These are phyloP conservation scores for Microtus oregoni DNA, from an alignment of 2,113 vertebrate species.

Conservation along the genomic window DNA sequence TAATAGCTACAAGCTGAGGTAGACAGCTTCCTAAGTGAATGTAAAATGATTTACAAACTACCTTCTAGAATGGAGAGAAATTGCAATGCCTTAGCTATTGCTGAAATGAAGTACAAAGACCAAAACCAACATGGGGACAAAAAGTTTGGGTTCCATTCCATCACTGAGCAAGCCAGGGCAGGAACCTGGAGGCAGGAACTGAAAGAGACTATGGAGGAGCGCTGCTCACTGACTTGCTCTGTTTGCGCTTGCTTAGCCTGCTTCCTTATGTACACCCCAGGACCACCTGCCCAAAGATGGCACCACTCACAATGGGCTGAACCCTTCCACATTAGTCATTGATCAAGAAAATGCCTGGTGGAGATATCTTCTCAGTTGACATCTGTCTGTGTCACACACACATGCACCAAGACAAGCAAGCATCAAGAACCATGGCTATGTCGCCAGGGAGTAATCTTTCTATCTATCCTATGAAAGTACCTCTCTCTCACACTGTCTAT, in stretches of 20 bases:
- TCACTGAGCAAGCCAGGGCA: not conserved
- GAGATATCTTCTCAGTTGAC: not conserved
- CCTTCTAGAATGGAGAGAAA: not conserved
- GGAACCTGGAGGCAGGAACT: not conserved
- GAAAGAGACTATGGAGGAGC: not conserved
- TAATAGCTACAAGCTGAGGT: too few species aligned
- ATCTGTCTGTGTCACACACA: not conserved
- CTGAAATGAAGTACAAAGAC: not conserved
- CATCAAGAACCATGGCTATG: not conserved
- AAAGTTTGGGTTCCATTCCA: not conserved
- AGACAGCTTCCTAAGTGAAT: not conserved
- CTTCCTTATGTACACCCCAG: not conserved
- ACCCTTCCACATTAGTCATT: not conserved
- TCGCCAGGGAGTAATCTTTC: not conserved
- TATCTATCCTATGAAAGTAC: not conserved
- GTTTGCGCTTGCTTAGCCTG: not conserved
- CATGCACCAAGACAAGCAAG: not conserved
- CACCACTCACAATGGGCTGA: not conserved
- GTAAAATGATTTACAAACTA: not conserved
- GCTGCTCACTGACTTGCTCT: not conserved
- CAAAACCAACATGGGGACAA: not conserved
- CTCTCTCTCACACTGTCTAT: not conserved
- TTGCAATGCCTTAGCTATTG: not conserved
- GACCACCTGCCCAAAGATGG: not conserved
- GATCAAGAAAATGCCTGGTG: not conserved